Evolutionary conservation across 2,797 vertebrate genomes (phyloP).

Genomic region (Alectoris magna): DNA sequence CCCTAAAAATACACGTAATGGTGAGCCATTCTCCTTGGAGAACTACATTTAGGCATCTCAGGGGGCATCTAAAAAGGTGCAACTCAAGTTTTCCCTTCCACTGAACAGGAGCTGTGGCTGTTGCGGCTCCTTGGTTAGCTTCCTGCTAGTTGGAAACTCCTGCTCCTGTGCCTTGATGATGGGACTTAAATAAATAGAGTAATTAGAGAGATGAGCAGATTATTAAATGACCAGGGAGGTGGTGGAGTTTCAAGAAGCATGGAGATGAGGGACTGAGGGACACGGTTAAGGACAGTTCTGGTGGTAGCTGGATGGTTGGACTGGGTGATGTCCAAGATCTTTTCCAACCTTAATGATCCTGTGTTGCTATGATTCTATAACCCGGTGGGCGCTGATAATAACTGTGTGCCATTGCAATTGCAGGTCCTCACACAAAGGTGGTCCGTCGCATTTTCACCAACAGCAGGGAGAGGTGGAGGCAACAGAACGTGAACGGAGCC

Average conservation of each 20-base stretch:
- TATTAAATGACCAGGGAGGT: not conserved
- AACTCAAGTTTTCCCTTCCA: not conserved
- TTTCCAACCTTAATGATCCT: no score
- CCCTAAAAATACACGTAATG: not conserved
- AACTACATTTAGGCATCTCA: not conserved
- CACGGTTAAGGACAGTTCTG: no score
- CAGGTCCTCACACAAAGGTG: constrained; percentile 87
- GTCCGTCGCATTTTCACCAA: constrained; percentile 89
- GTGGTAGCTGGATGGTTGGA: no score
- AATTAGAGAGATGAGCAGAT: not conserved
- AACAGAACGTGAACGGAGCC: constrained; percentile 93
- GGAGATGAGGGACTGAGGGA: no score
- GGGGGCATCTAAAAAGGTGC: not conserved
- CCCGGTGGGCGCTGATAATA: not conserved
- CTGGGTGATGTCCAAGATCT: no score
- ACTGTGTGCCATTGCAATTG: not conserved
- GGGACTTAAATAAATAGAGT: not conserved
- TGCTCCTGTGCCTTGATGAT: not conserved
- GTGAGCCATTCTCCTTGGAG: not conserved
- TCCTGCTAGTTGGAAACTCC: not conserved
- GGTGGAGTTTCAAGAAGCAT: no score
- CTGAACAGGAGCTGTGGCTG: not conserved
- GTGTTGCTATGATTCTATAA: no score
- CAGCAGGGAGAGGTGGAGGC: constrained; percentile 90
- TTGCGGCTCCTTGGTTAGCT: not conserved